Base-by-base conservation (phyloP, 2,888 invertebrate species). In the Caenorhabditis japonica region DNA sequence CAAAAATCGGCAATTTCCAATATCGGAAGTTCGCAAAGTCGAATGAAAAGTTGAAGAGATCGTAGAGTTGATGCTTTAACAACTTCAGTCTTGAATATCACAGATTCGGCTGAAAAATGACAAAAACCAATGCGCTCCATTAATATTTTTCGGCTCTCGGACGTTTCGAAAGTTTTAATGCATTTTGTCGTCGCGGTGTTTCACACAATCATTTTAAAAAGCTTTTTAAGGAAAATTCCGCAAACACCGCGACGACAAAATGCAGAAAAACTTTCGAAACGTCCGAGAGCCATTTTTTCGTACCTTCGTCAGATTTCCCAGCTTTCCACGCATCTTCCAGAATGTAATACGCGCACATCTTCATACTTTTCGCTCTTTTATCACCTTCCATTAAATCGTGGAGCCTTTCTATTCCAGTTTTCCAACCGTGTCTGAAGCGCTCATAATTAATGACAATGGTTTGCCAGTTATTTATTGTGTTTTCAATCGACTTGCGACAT, bases 281-380 rank as follows among this genome's bases (percentile, higher is more conserved):
- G n/a, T n/a, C n/a, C n/a, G n/a, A n/a, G n/a, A n/a, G n/a, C n/a
- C n/a, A n/a, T n/a, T n/a, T n/a, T n/a, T n/a, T 12, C 33, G 17
- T 17, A 49, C 61, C 73, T 62, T 69, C 27, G 12, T 59, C 58
- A 3, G n/a, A 5, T 15, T 59, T 39, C 1, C 39, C 30, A 23
- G 17, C 4, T 52, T 34, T 59, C 46, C 21, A 59, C 0, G 72
- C 72, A 5, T 60, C 13, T 41, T 58, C 47, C 15, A 74, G 25
- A 53, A 74, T 74, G 17, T 41, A 52, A 43, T 41, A 74, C 27
- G 36, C 19, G 27, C 52, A 38, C 46, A 69, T 52, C 33, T 27
- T 69, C 61, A 74, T 61, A 39, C 21, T 68, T 46, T 74, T 61
- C 15, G 55, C 41, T 41, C 56, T 38, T 33, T 62, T 60, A 3